Conservation (phyloP, 1,140 invertebrate species). For the Rhizoglyphus robini region DNA sequence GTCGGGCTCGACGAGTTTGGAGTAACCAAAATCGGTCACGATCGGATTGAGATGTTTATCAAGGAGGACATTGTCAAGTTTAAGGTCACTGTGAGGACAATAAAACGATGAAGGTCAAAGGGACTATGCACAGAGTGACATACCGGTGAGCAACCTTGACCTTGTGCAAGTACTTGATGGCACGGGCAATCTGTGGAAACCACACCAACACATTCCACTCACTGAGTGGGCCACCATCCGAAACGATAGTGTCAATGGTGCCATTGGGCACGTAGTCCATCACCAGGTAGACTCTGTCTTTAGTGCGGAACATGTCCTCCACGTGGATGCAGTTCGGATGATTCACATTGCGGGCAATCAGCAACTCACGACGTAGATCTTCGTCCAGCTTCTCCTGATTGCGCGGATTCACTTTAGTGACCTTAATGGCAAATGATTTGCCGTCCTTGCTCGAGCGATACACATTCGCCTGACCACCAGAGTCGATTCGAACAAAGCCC, state of each 20-base stretch:
- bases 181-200: constrained; percentile 16
- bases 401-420: constrained; percentile 16
- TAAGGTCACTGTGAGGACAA: too few species aligned
- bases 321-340: constrained; percentile 20
- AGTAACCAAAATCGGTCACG: too few species aligned
- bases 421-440: constrained; percentile 16
- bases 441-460: neutral
- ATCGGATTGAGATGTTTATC: too few species aligned
- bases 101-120: too few species aligned
- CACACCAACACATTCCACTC: constrained; percentile 12
- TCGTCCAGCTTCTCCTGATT: constrained; percentile 19
- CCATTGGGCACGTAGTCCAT: constrained; percentile 21
- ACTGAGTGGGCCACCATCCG: neutral
- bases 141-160: constrained; percentile 18
- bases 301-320: too few species aligned
- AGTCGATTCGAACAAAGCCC: neutral
- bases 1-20: too few species aligned
- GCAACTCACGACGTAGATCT: constrained; percentile 6
- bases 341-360: constrained; percentile 18
- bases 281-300: constrained; percentile 19
- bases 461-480: constrained; percentile 5
- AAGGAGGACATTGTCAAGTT: too few species aligned
- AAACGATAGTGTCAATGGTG: neutral
- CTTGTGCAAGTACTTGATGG: constrained; percentile 18
- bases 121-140: too few species aligned